Evolutionary conservation across 2,797 vertebrate genomes (phyloP), one percentile per base, ranked within the genome.

Genomic region (Tinamus major): DNA sequence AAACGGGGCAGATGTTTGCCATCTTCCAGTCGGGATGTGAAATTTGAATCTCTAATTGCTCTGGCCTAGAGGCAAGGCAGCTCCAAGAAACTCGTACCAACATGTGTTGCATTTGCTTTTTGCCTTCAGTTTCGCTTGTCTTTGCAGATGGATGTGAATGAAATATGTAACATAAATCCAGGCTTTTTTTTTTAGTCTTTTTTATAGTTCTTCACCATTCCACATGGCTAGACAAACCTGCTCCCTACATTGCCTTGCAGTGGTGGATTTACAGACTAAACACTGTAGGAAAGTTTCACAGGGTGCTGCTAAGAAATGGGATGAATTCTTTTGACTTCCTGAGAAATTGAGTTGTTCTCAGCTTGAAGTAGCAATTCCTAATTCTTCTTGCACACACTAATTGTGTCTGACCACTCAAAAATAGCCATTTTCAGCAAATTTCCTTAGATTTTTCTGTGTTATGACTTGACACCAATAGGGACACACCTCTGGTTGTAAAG

Each of bases 81-180:
- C 41, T 68, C 64, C 51, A 13, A 70, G 68, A 24, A 61, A 56
- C 78, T 41, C 44, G 75, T 18, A 9, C 5, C 23, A 35, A 10
- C 63, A 1, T 6, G 65, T 10, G 6, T 48, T 2, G 0, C 24
- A 1, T 63, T 56, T 76, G 29, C 3, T 3, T 65, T 29, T 61
- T n/a, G 85, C 13, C 37, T 78, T 13, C 21, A 9, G 46, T 39
- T 24, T 24, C 16, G 6, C 24, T 56, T 65, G 68, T 41, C 53
- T 58, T 75, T 46, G 58, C 29, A 49, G 79, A 8, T 10, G 46
- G 35, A 11, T 3, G 0, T 6, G 68, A 83, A 51, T 29, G 82
- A 84, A 80, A 68, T 20, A 7, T 6, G 23, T 19, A 23, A 15
- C 35, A 33, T 20, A 16, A 56, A 76, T 41, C 35, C 53, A 61